These are phyloP conservation scores for Bursaphelenchus okinawaensis DNA, from an alignment of 2,888 invertebrate species.

Conservation along the genomic window DNA sequence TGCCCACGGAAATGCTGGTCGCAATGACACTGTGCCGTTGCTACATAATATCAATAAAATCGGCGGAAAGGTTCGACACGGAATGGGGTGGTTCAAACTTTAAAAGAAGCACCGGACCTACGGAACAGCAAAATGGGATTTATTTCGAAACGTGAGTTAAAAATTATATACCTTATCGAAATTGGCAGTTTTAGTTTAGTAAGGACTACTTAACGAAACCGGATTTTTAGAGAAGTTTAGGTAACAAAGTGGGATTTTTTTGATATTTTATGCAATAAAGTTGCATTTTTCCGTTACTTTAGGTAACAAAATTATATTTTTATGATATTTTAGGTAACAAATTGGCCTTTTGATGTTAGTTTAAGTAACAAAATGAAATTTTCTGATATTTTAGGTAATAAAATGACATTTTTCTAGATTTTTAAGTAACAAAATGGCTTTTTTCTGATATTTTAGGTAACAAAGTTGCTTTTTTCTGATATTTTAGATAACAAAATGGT, in stretches of 20 bases:
- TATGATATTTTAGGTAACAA: too few species aligned
- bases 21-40: neutral
- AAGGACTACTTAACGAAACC: neutral
- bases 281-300: neutral
- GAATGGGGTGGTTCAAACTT: neutral
- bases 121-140: neutral
- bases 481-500: too few species aligned
- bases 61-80: neutral
- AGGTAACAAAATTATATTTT: too few species aligned
- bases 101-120: neutral
- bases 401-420: too few species aligned
- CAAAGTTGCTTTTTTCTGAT: too few species aligned
- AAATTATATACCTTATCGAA: neutral
- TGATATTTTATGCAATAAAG: neutral
- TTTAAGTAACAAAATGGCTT: too few species aligned
- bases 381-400: too few species aligned
- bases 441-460: too few species aligned
- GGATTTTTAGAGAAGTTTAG: neutral
- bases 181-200: neutral
- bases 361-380: too few species aligned
- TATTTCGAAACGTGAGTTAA: neutral
- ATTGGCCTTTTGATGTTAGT: too few species aligned
- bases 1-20: neutral
- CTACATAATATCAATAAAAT: neutral
- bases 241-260: neutral